A percentile compares a stretch with the other conserved stretches of the same genome.
These are phyloP conservation scores for Dicentrarchus labrax DNA, from an alignment of 2,113 vertebrate genomes.

Conservation along the genomic window DNA sequence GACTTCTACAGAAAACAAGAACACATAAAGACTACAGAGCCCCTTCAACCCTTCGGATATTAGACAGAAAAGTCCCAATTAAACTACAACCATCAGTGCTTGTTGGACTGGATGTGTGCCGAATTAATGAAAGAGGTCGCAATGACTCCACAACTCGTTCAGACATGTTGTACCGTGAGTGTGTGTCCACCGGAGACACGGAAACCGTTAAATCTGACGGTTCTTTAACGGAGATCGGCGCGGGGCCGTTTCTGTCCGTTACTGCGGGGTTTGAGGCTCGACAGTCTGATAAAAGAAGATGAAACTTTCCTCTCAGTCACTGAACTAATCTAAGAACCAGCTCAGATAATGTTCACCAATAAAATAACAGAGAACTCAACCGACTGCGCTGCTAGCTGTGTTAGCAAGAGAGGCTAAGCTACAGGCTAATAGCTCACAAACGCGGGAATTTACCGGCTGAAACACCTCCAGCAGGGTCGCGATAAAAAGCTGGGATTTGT, in stretches of 20 bases:
- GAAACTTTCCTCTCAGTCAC: not conserved
- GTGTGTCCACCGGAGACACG: accelerated
- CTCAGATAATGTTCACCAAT: not conserved
- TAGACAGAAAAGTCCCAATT: too few relatives aligned
- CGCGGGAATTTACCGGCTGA: not conserved
- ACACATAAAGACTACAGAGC: not conserved
- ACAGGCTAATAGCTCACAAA: not conserved
- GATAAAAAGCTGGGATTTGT: accelerated
- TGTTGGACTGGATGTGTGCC: not conserved
- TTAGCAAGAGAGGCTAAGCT: not conserved
- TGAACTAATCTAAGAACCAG: not conserved
- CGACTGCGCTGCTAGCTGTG: not conserved
- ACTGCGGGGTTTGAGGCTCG: not conserved
- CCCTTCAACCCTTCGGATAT: too few relatives aligned
- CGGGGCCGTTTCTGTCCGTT: accelerated
- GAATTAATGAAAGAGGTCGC: accelerated
- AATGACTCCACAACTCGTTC: accelerated
- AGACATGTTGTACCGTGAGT: accelerated
- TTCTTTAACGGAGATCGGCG: not conserved
- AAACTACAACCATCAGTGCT: not conserved
- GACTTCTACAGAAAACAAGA: not conserved
- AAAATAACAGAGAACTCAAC: not conserved
- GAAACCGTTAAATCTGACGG: not conserved
- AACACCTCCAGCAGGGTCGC: too few relatives aligned
- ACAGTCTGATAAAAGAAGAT: not conserved